Evolutionary conservation across 2,888 invertebrate species (phyloP), one percentile per base, ranked within the genome.

Genomic region (Xanthia icteritia): DNA sequence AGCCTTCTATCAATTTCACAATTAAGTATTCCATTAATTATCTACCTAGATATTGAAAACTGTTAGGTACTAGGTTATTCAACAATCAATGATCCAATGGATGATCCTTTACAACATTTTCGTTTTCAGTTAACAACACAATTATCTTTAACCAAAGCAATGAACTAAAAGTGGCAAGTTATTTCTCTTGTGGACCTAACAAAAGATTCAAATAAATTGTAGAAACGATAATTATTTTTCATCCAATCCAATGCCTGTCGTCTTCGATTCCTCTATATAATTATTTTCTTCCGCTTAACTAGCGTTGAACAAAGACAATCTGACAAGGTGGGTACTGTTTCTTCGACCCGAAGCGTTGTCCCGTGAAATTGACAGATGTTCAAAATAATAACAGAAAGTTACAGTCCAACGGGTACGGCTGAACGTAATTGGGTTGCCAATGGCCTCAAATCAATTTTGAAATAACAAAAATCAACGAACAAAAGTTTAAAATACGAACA

Each of bases 281-380:
- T 94, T 94, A 94, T 94, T 94, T 93, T 94, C 93, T 93, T 94
- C 91, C 94, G 94, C 93, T 93, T 90, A 94, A 94, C 90, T 93
- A 92, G 90, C 84, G 86, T 76, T 82, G 92, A 93, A 94, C 94
- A 94, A 94, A 94, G 94, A 90, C 89, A 89, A 86, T 88, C 89
- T 89, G 89, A 87, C 89, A 89, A 90, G 89, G 90, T 91, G 84
- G 88, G 87, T 87, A 87, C 87, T 91, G 90, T 92, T 92, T 90
- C 92, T 92, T 91, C 89, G 89, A 88, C 88, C 88, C 84, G 86
- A 92, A 92, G 93, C 94, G 92, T 92, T 84, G 91, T 91, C 87
- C 92, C 93, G 92, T 93, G 90, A 93, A 94, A 93, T 93, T 93
- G 92, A 94, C 94, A 93, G 93, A 93, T 93, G 93, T 92, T 92